Evolutionary conservation across 2,797 vertebrate genomes (phyloP).

Genomic region (Galaxias olidus): DNA sequence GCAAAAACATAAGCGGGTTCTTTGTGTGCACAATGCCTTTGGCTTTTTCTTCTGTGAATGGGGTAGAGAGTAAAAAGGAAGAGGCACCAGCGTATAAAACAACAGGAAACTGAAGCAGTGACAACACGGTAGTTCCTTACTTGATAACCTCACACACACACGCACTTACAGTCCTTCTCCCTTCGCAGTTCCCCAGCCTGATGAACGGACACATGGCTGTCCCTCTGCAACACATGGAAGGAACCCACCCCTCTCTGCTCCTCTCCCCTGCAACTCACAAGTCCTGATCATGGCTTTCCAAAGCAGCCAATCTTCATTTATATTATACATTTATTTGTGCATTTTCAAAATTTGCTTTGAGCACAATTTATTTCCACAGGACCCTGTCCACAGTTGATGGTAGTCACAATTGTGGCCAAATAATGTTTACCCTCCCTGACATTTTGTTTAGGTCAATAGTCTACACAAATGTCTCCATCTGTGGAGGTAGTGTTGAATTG

Average conservation of each 20-base stretch:
- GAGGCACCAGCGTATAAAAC: constrained; percentile 56
- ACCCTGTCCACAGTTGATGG: constrained; percentile 53
- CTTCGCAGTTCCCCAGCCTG: constrained; percentile 90
- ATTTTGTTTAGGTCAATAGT: too few relatives aligned
- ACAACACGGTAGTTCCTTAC: constrained; percentile 67
- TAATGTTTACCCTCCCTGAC: too few relatives aligned
- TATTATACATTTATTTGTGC: constrained; percentile 20
- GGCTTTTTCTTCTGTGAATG: constrained; percentile 37
- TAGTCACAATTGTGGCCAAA: constrained; percentile 28
- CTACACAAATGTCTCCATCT: too few relatives aligned
- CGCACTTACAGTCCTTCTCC: constrained; percentile 55
- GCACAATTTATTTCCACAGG: constrained; percentile 55
- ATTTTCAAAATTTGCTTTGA: constrained; percentile 42
- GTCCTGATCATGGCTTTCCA: constrained; percentile 81
- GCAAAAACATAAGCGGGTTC: constrained; percentile 26
- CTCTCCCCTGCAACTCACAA: constrained; percentile 89
- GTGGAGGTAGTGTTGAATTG: too few relatives aligned
- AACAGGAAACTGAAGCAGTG: constrained; percentile 67
- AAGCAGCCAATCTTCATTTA: constrained; percentile 25
- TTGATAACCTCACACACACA: constrained; percentile 61
- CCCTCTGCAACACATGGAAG: constrained; percentile 88
- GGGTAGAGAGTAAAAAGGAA: constrained; percentile 56
- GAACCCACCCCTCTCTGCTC: constrained; percentile 87
- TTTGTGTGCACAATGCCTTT: constrained; percentile 43
- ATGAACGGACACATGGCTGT: constrained; percentile 93